Base-by-base conservation (phyloP, 2,113 vertebrate species). In the Nyctereutes procyonoides region DNA sequence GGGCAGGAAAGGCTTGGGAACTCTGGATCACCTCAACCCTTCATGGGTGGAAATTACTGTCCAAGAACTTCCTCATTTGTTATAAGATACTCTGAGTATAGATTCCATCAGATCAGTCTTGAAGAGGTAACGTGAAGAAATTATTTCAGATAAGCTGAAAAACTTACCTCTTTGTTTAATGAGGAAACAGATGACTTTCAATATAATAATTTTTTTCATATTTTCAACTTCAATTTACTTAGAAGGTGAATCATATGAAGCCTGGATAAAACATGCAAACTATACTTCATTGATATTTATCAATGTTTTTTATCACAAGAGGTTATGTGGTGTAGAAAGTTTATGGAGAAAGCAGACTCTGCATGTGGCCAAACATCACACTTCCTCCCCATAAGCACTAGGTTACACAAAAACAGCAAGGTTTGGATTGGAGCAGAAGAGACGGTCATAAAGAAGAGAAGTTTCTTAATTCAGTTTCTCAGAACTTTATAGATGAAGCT, bases 1-100 rank as follows among this genome's bases (percentile, higher is more conserved):
- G 14, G 28, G 1, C 19, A 73, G 32, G 20, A 35, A 84, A 22
- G 3, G 3, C 3, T 53, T 17, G 43, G 15, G 62, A 60, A n/a
- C 2, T 2, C n/a, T 28, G 14, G 28, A 12, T 43, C 1, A 82
- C 5, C 20, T 5, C 53, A 26, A 55, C 1, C 13, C 4, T 65
- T 65, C 15, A 5, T 16, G 48, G 32, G 12, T 58, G 19, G 17
- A 65, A 85, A 26, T 28, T 28, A 11, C 4, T 26, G 1, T 17
- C 24, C 11, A 51, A 13, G 4, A 87, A 11, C 22, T 51, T 10
- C 56, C 30, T 24, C 5, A 17, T 51, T 62, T 71, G 15, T n/a
- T 28, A 51, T 9, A 60, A 63, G 1, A 26, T 8, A 17, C 2
- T 28, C 11, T 22, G 16, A 51, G 14, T 32, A 26, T 6, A 28